Conservation (phyloP, 1,140 invertebrate genomes). For the Aphaenogaster floridana region DNA sequence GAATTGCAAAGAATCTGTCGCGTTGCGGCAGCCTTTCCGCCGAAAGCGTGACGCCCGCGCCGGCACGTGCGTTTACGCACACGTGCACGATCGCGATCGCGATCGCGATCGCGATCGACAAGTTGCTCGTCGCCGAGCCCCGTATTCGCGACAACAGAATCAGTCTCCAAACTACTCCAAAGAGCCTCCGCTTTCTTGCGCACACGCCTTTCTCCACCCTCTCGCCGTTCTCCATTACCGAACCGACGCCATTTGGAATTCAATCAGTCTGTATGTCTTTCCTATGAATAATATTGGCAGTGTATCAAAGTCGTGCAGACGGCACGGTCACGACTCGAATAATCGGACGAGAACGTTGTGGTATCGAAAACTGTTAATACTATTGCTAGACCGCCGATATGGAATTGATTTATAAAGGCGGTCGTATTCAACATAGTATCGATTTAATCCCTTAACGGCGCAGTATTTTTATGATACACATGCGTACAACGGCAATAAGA, state of each 20-base stretch:
- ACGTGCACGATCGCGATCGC: slow-evolving; percentile 1
- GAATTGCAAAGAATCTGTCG: slow-evolving; percentile 67
- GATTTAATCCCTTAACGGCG: slow-evolving; percentile 29
- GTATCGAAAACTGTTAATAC: slow-evolving; percentile 57
- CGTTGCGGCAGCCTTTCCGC: not conserved
- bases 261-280: slow-evolving; percentile 63
- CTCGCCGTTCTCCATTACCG: slow-evolving; percentile 26
- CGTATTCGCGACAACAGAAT: slow-evolving; percentile 35
- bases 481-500: slow-evolving; percentile 13
- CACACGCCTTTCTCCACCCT: slow-evolving; percentile 3
- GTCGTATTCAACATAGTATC: slow-evolving; percentile 16
- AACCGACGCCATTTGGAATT: slow-evolving; percentile 56
- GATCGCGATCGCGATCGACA: slow-evolving; percentile 14
- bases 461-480: slow-evolving; percentile 35
- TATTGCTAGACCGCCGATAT: slow-evolving; percentile 43
- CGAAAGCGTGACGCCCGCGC: not conserved
- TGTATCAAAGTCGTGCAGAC: slow-evolving; percentile 51
- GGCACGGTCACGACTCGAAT: slow-evolving; percentile 45
- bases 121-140: slow-evolving; percentile 25
- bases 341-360: slow-evolving; percentile 36
- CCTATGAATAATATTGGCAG: slow-evolving; percentile 60
- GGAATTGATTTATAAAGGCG: slow-evolving; percentile 48
- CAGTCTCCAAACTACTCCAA: not conserved
- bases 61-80: not conserved
- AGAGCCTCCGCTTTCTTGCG: slow-evolving; percentile 2